Conservation (phyloP, 2,888 invertebrate species). For the Tanaodytes sp. region DNA sequence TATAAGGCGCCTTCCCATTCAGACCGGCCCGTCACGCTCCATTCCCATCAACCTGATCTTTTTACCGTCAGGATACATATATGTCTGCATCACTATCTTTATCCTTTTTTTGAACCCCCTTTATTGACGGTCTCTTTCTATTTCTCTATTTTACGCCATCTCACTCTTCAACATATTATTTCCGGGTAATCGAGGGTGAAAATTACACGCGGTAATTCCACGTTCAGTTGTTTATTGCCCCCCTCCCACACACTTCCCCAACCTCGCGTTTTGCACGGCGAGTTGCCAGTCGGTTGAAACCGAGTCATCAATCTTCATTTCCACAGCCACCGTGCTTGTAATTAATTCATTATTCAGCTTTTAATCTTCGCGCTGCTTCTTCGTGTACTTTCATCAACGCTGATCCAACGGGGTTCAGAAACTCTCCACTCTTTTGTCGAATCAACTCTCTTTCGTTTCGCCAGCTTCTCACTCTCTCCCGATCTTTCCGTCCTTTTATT, state of each 20-base stretch:
- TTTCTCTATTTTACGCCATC: too few relatives aligned
- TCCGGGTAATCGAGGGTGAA: conserved; percentile 1
- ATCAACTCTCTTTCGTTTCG: too few relatives aligned
- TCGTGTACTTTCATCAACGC: too few relatives aligned
- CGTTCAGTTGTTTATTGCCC: conserved; percentile 24
- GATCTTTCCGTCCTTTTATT: too few relatives aligned
- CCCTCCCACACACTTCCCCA: too few relatives aligned
- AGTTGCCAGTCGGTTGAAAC: not conserved
- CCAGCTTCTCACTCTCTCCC: too few relatives aligned
- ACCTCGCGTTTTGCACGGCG: not conserved
- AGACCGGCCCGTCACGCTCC: conserved; percentile 27
- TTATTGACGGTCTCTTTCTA: too few relatives aligned
- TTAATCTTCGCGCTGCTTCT: conserved; percentile 5
- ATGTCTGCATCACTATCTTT: too few relatives aligned
- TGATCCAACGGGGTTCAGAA: too few relatives aligned
- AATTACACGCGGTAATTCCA: conserved; percentile 16
- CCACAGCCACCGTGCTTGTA: conserved; percentile 5
- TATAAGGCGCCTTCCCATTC: conserved; percentile 43
- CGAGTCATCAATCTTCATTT: conserved; percentile 23
- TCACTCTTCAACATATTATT: too few relatives aligned
- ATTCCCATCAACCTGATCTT: conserved; percentile 38
- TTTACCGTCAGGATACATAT: conserved; percentile 26
- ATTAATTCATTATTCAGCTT: conserved; percentile 18
- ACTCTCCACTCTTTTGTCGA: too few relatives aligned
- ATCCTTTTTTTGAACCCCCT: too few relatives aligned